Evolutionary conservation across 1,140 invertebrate genomes (phyloP).

Genomic region (Diorhabda elongata): DNA sequence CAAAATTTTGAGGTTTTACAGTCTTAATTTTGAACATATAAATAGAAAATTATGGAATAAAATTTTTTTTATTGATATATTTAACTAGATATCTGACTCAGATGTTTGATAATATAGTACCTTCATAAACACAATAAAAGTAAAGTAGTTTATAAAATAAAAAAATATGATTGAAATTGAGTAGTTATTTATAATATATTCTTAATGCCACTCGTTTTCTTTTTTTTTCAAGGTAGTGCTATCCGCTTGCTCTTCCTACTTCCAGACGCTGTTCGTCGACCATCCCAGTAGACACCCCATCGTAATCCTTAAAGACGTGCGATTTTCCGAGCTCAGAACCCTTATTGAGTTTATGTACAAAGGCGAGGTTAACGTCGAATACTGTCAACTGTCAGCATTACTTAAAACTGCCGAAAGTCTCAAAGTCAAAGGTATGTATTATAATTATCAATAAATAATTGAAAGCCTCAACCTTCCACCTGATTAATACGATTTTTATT

Average conservation of each 20-base stretch:
- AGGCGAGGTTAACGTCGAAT: constrained; percentile 90
- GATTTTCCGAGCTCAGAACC: constrained; percentile 81
- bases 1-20: too few species aligned
- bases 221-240: constrained; percentile 65
- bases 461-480: not conserved
- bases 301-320: constrained; percentile 89
- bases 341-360: constrained; percentile 96
- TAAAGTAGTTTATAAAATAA: too few species aligned
- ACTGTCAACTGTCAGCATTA: constrained; percentile 84
- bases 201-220: not conserved
- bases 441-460: not conserved
- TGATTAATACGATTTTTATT: not conserved
- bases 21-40: too few species aligned
- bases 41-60: too few species aligned
- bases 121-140: too few species aligned
- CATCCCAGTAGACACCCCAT: constrained; percentile 88
- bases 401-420: constrained; percentile 90
- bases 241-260: constrained; percentile 91
- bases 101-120: too few species aligned
- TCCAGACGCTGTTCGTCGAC: constrained; percentile 84
- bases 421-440: constrained; percentile 70
- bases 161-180: too few species aligned
- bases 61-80: too few species aligned
- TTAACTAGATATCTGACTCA: too few species aligned
- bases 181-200: not conserved